Percentiles rank a stretch among this genome's conserved stretches.
phyloP scores from a whole-genome alignment of 2,113 vertebrate genomes.

The Apodemus speciosus region DNA sequence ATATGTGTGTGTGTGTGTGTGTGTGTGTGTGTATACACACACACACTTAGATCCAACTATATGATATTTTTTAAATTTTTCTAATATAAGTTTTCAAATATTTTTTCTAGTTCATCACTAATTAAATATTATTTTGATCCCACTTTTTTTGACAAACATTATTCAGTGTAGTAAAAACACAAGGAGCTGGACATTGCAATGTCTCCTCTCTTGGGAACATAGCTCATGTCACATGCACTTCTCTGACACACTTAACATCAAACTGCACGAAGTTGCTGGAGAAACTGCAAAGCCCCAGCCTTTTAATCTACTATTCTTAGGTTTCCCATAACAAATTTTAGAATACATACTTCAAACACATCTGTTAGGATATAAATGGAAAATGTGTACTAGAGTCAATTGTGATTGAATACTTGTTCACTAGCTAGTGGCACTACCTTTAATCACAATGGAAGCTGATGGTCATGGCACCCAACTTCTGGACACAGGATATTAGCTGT shows the following conservation, averaged over 20 bases:
- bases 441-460: not conserved
- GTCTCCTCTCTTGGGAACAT: not conserved
- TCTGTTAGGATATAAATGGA: not conserved
- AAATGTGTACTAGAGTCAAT: not conserved
- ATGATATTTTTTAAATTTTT: not conserved
- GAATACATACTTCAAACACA: not conserved
- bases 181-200: not conserved
- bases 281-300: not conserved
- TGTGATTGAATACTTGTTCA: too few species aligned
- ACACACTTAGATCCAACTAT: not conserved
- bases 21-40: too few species aligned
- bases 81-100: not conserved
- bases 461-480: not conserved
- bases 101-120: not conserved
- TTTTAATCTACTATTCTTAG: not conserved
- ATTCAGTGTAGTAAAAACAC: not conserved
- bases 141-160: not conserved
- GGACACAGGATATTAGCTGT: not conserved
- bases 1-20: too few species aligned
- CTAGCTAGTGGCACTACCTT: too few species aligned
- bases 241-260: not conserved
- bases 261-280: not conserved
- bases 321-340: not conserved
- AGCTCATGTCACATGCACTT: too few species aligned
- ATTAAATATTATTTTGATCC: not conserved